Evolutionary conservation across 2,888 invertebrate species (phyloP).

Genomic region (Ornithoptera alexandrae): DNA sequence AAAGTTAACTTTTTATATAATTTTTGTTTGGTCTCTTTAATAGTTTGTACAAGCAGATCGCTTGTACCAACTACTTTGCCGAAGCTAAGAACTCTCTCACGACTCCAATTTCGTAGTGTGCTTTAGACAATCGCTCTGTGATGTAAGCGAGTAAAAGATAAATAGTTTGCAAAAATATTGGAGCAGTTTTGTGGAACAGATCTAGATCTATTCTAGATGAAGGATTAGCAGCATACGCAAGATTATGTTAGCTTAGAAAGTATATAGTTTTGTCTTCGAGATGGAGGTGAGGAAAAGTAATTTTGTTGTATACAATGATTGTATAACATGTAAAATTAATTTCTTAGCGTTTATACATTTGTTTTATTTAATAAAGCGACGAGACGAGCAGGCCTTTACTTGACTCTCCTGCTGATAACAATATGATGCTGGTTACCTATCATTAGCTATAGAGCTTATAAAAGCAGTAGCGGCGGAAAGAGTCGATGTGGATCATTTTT

Average conservation of each 20-base stretch:
- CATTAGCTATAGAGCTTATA: too few species aligned
- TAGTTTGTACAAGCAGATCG: conserved; percentile 7
- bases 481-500: too few species aligned
- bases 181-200: background rate
- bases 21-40: conserved; percentile 1
- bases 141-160: conserved; percentile 2
- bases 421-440: too few species aligned
- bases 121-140: conserved; percentile 7
- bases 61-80: background rate
- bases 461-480: too few species aligned
- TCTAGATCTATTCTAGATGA: background rate
- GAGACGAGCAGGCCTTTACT: too few species aligned
- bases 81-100: conserved; percentile 22
- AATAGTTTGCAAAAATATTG: conserved; percentile 19
- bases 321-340: too few species aligned
- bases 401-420: too few species aligned
- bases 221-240: too few species aligned
- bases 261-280: background rate
- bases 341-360: too few species aligned
- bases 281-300: too few species aligned
- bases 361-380: too few species aligned
- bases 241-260: background rate
- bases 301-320: too few species aligned
- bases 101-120: conserved; percentile 20
- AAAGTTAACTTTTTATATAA: conserved; percentile 4